Evolutionary conservation across 2,888 invertebrate genomes (phyloP).

Genomic region (Lasioglossum lativentre): DNA sequence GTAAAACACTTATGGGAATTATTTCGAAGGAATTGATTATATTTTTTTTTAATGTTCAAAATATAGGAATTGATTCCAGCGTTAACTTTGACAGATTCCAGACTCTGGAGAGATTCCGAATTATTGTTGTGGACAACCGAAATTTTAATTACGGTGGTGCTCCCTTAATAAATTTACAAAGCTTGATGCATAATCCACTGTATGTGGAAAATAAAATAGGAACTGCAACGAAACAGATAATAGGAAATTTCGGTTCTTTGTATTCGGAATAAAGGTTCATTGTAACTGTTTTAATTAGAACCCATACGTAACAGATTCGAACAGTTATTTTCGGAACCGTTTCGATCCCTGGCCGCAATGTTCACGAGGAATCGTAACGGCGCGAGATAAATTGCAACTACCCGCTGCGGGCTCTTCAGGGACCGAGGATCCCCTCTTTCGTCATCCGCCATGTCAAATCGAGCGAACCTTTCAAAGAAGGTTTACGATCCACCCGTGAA

Average conservation of each 20-base stretch:
- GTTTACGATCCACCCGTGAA: conserved; percentile 42
- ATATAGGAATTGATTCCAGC: no score
- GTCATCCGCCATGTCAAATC: conserved; percentile 41
- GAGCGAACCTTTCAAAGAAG: conserved; percentile 41
- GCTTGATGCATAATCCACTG: not conserved
- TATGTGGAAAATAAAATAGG: not conserved
- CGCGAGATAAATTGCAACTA: conserved; percentile 56
- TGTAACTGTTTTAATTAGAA: not conserved
- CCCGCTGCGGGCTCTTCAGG: conserved; percentile 26
- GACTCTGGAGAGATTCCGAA: no score
- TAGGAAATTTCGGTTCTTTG: not conserved
- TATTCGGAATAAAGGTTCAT: not conserved
- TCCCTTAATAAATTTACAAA: no score
- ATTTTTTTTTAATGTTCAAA: no score
- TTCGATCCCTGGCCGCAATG: conserved; percentile 31
- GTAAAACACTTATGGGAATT: no score
- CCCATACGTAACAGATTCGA: not conserved
- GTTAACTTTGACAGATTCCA: no score
- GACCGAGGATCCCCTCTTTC: conserved; percentile 17
- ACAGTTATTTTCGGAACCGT: not conserved
- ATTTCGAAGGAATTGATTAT: no score
- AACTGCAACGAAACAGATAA: not conserved
- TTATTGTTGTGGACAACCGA: not conserved
- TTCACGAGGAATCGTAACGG: conserved; percentile 55
- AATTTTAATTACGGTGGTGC: not conserved